Conservation (phyloP, 2,113 vertebrate species). For the Vanacampus margaritifer region DNA sequence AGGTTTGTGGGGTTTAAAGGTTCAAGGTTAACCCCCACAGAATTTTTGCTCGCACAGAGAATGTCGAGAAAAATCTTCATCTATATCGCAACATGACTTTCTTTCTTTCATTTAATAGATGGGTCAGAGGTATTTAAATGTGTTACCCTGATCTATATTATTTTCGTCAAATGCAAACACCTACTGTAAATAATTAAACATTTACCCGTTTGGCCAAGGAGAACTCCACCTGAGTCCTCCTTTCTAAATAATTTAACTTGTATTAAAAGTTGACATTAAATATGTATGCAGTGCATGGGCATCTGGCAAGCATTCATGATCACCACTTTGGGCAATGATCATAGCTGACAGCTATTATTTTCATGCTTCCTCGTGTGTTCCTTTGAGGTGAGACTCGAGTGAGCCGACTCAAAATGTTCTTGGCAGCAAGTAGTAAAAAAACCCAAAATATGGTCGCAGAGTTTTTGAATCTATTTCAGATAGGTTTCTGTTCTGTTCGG, state of each 20-base stretch:
- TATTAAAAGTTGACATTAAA: conserved; percentile 68
- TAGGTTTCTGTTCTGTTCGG: too few relatives aligned
- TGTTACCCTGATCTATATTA: conserved; percentile 28
- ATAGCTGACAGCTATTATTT: conserved; percentile 38
- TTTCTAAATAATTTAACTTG: conserved; percentile 73
- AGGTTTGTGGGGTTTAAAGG: background rate
- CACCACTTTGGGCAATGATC: conserved; percentile 23
- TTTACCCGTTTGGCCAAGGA: conserved; percentile 51
- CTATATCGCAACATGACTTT: conserved; percentile 5
- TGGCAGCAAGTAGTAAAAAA: too few relatives aligned
- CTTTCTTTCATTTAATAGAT: background rate
- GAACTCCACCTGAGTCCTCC: conserved; percentile 58
- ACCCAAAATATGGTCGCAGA: too few relatives aligned
- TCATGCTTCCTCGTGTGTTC: background rate
- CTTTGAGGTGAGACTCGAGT: background rate
- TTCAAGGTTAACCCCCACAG: background rate
- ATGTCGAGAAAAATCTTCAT: background rate
- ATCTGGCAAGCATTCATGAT: conserved; percentile 51
- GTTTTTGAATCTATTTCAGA: too few relatives aligned
- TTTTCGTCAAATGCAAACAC: conserved; percentile 1
- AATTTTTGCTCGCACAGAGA: background rate
- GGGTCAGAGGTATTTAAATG: conserved; percentile 26
- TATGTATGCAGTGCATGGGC: conserved; percentile 60
- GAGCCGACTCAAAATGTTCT: too few relatives aligned
- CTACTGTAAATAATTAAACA: conserved; percentile 69